Evolutionary conservation across 2,797 vertebrate species (phyloP).

Genomic region (Coregonus ussuriensis): DNA sequence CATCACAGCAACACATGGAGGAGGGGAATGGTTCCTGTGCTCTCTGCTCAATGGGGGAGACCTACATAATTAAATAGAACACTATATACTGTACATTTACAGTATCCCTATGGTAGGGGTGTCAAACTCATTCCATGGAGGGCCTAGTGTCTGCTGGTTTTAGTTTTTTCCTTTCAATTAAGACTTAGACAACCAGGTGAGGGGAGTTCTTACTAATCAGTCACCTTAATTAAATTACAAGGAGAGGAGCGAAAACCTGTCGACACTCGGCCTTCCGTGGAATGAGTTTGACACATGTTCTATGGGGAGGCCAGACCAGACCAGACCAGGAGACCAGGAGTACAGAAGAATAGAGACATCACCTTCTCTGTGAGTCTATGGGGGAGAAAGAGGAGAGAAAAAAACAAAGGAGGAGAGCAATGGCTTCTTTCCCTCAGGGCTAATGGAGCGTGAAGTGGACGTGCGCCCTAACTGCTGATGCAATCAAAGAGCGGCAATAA

Average conservation of each 20-base stretch:
- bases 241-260: too few relatives aligned
- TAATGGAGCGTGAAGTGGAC: conserved; percentile 68
- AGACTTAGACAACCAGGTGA: too few relatives aligned
- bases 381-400: neutral
- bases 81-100: neutral
- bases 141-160: too few relatives aligned
- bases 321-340: conserved; percentile 8
- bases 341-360: conserved; percentile 50
- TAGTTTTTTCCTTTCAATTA: too few relatives aligned
- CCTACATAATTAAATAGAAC: neutral
- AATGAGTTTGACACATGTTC: neutral
- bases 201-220: too few relatives aligned
- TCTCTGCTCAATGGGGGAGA: conserved; percentile 32
- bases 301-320: neutral
- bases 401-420: conserved; percentile 46
- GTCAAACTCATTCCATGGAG: too few relatives aligned
- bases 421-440: conserved; percentile 27
- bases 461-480: conserved; percentile 69
- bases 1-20: neutral
- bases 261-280: too few relatives aligned
- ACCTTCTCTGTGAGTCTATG: conserved; percentile 22
- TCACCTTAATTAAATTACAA: too few relatives aligned
- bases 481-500: conserved; percentile 72
- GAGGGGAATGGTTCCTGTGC: conserved; percentile 31
- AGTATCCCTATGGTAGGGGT: neutral